These are phyloP conservation scores for Siphonodentalium dalli DNA, from an alignment of 2,888 invertebrate genomes.

Conservation along the genomic window DNA sequence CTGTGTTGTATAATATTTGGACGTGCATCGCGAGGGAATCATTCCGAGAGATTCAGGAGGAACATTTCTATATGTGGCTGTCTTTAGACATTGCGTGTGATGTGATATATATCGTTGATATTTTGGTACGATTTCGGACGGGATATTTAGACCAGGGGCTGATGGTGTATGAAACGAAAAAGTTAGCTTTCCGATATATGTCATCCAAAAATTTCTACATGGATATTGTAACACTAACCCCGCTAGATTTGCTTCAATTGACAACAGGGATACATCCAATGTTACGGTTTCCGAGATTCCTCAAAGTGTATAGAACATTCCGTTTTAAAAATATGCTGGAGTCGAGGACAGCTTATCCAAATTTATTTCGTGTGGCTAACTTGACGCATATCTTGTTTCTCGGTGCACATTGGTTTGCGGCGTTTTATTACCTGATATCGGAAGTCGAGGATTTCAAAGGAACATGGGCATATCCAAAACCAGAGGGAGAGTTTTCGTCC, in stretches of 20 bases:
- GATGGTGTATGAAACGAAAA: conserved; percentile 90
- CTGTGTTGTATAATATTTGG: conserved; percentile 95
- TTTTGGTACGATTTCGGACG: conserved; percentile 89
- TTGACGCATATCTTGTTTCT: conserved; percentile 92
- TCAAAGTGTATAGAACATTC: conserved; percentile 80
- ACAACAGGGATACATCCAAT: conserved; percentile 77
- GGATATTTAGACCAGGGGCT: conserved; percentile 90
- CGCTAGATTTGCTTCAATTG: conserved; percentile 86
- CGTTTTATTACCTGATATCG: conserved; percentile 93
- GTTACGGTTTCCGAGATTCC: conserved; percentile 72
- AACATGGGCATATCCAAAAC: conserved; percentile 69
- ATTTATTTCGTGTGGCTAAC: conserved; percentile 94
- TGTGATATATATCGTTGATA: conserved; percentile 85
- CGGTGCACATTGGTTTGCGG: conserved; percentile 96
- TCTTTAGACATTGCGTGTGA: conserved; percentile 81
- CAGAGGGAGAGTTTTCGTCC: conserved; percentile 76
- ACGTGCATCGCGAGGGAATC: conserved; percentile 93
- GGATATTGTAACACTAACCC: conserved; percentile 82
- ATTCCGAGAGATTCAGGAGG: conserved; percentile 82
- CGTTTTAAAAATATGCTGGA: conserved; percentile 94
- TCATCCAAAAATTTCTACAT: conserved; percentile 83
- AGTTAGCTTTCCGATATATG: conserved; percentile 87
- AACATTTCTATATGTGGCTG: conserved; percentile 51
- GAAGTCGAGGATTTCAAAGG: conserved; percentile 71
- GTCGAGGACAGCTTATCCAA: conserved; percentile 93